Conservation (phyloP, 2,888 invertebrate genomes). For the Ochropleura plecta region DNA sequence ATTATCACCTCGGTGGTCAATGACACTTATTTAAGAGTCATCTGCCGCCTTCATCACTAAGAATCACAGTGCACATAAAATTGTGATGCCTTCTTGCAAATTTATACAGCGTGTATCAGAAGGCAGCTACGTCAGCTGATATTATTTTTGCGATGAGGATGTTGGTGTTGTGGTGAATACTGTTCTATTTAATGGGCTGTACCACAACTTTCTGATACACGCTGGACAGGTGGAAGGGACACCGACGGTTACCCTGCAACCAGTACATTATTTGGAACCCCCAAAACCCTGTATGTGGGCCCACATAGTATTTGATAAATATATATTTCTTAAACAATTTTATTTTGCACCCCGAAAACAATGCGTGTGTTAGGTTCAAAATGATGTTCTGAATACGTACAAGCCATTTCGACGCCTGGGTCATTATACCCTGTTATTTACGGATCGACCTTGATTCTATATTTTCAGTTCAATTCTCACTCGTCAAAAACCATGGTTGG, state of each 20-base stretch:
- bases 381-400: too few relatives aligned
- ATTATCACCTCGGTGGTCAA: too few relatives aligned
- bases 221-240: not conserved
- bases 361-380: too few relatives aligned
- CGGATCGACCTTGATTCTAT: not conserved
- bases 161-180: not conserved
- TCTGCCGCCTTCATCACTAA: not conserved
- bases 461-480: not conserved
- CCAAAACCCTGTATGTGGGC: too few relatives aligned
- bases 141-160: not conserved
- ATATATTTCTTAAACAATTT: too few relatives aligned
- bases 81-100: not conserved
- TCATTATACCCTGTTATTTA: too few relatives aligned
- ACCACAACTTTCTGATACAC: not conserved
- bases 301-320: too few relatives aligned
- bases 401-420: too few relatives aligned
- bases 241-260: too few relatives aligned
- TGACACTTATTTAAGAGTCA: too few relatives aligned
- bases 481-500: not conserved
- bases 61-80: not conserved
- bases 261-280: too few relatives aligned
- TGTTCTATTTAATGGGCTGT: not conserved
- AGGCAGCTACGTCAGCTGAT: not conserved
- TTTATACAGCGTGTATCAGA: not conserved
- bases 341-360: too few relatives aligned